Evolutionary conservation across 2,888 invertebrate genomes (phyloP).

Genomic region (Lomographa bimaculata): DNA sequence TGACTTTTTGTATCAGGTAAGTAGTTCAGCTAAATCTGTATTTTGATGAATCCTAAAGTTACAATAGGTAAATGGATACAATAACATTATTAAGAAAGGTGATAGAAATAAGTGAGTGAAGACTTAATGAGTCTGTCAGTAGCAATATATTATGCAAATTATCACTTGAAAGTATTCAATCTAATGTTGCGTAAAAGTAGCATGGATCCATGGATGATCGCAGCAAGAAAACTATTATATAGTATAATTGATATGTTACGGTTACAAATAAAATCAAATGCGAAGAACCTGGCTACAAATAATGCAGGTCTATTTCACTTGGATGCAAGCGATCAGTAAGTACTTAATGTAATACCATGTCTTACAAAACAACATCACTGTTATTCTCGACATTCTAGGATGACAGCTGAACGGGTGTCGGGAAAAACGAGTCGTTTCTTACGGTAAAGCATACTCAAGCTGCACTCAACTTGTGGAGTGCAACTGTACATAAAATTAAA

Average conservation of each 20-base stretch:
- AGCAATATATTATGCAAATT: background rate
- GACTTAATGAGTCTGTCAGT: slow-evolving; percentile 5
- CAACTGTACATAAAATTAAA: slow-evolving; percentile 25
- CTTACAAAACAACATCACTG: slow-evolving; percentile 43
- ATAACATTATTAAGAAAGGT: too few relatives aligned
- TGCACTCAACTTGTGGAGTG: slow-evolving; percentile 17
- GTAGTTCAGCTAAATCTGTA: too few relatives aligned
- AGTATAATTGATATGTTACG: slow-evolving; percentile 22
- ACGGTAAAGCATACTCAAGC: slow-evolving; percentile 27
- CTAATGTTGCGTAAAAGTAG: slow-evolving; percentile 4
- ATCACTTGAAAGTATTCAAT: slow-evolving; percentile 10
- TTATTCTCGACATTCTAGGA: slow-evolving; percentile 4
- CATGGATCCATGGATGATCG: too few relatives aligned
- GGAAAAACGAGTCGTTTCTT: slow-evolving; percentile 28
- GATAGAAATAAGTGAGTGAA: too few relatives aligned
- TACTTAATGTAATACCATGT: slow-evolving; percentile 38
- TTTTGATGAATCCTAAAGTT: too few relatives aligned
- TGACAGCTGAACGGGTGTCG: slow-evolving; percentile 26
- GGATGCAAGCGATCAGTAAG: slow-evolving; percentile 36
- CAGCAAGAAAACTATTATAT: too few relatives aligned
- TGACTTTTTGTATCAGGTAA: too few relatives aligned
- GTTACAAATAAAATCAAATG: slow-evolving; percentile 16
- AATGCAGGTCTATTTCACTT: slow-evolving; percentile 17
- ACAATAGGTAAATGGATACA: too few relatives aligned
- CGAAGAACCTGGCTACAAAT: slow-evolving; percentile 14